Base-by-base conservation (phyloP, 2,113 vertebrate genomes). In the Stigmatopora argus region DNA sequence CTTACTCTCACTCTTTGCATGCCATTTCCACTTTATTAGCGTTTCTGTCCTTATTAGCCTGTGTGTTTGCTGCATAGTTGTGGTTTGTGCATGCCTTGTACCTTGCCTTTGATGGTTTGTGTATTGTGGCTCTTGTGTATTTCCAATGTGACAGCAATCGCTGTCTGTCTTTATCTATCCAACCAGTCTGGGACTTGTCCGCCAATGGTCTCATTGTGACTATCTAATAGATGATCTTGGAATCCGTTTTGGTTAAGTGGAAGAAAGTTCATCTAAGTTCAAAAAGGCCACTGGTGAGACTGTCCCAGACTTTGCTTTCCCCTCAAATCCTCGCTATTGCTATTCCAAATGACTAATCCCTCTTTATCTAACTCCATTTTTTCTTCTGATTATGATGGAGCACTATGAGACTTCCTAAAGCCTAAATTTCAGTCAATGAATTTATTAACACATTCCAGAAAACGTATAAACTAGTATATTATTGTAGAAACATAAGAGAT, bases 251-350 rank as follows among this genome's bases (percentile, higher is more conserved):
- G 35, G 64, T 13, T 75, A 19, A 46, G 59, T 48, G 81, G 85
- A 84, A 64, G 74, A 81, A 56, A 78, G 85, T 85, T 88, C 80
- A 89, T 88, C 85, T 85, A 65, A 75, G 71, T 81, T 81, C 87
- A 85, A 88, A 86, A 62, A 73, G 13, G 66, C 82, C 78, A 61
- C 71, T 80, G 83, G 78, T 57, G 86, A 81, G 80, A 79, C 60
- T 86, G 73, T 81, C 72, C 78, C 74, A 78, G 86, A 82, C 62
- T 58, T 75, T 64, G 77, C 57, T 80, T 67, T 85, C 70, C 82
- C 83, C 77, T 88, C 79, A 67, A 66, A 81, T 81, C 78, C 77
- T 65, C 55, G 67, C 76, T 66, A 71, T 78, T 62, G 62, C 75
- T 70, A 61, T 79, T 59, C 77, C 58, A 79, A 73, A 79, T 69